Evolutionary conservation across 2,888 invertebrate species (phyloP).

Genomic region (Drosophila incognita): DNA sequence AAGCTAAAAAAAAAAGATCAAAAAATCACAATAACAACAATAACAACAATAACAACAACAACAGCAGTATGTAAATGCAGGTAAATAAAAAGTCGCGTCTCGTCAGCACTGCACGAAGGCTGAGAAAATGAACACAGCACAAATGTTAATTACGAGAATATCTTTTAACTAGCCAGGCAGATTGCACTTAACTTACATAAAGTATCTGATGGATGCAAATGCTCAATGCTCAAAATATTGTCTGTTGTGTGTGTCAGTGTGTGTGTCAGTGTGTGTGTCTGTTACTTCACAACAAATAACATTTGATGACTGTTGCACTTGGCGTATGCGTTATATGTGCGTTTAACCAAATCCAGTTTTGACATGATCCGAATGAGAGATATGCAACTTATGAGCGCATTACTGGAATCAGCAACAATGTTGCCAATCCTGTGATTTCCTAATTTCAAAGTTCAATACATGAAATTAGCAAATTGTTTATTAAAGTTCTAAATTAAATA

Average conservation of each 20-base stretch:
- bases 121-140: slow-evolving; percentile 81
- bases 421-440: not conserved
- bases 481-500: too few relatives aligned
- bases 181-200: slow-evolving; percentile 57
- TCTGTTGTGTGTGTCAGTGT: not conserved
- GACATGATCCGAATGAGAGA: not conserved
- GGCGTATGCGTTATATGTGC: slow-evolving; percentile 40
- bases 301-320: slow-evolving; percentile 16
- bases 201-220: slow-evolving; percentile 61
- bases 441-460: not conserved
- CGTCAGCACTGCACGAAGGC: slow-evolving; percentile 73
- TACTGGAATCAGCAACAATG: not conserved
- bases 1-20: slow-evolving; percentile 3
- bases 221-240: slow-evolving; percentile 10
- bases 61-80: slow-evolving; percentile 48
- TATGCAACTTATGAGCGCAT: not conserved
- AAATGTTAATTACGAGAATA: slow-evolving; percentile 80
- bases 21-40: slow-evolving; percentile 21
- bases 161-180: slow-evolving; percentile 54
- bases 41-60: slow-evolving; percentile 27
- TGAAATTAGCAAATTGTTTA: too few relatives aligned
- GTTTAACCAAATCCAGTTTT: not conserved
- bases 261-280: not conserved
- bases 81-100: slow-evolving; percentile 46
- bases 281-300: not conserved